Evolutionary conservation across 2,888 invertebrate species (phyloP), one percentile per base, ranked within the genome.

Genomic region (Chrysomela aeneicollis): DNA sequence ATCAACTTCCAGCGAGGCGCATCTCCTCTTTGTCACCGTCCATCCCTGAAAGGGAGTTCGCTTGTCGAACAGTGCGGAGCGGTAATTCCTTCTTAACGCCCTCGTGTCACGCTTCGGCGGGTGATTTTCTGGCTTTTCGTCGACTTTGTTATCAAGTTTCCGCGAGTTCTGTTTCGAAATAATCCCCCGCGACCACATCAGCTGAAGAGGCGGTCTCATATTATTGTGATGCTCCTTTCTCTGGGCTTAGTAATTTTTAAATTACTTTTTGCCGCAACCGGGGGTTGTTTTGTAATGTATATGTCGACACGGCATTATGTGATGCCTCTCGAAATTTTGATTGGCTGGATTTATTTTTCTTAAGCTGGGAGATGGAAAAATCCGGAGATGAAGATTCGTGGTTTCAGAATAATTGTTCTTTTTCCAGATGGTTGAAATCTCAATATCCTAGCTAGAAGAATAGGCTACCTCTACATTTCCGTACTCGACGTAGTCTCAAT

Each of bases 91-190:
- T 74, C 71, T 73, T 75, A 74, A 75, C 73, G 75, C 74, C 71
- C 69, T 66, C 69, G 71, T 62, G 63, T 67, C 73, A 74, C 73
- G 75, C 71, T 73, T 71, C 69, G 72, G 64, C 68, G 73, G 71
- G 68, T 71, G 66, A 62, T 59, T 59, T 60, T 66, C 64, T 66
- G 66, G 64, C 75, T 75, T 78, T 77, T 77, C 82, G 82, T 82
- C 82, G 79, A 80, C 77, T 80, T 79, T 76, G 78, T 79, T 78
- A 76, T 77, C 76, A 80, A 80, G 79, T 80, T 81, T 80, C 80
- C 80, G 79, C 79, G 77, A 80, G 78, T 80, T 80, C 77, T 79
- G 72, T 77, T 77, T 72, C 73, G 71, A 79, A 79, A 78, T 81
- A 81, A 80, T 80, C 78, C 77, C 74, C 71, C 74, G 12, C 73